Base-by-base conservation (phyloP, 2,113 vertebrate genomes). In the Dissostichus mawsoni region DNA sequence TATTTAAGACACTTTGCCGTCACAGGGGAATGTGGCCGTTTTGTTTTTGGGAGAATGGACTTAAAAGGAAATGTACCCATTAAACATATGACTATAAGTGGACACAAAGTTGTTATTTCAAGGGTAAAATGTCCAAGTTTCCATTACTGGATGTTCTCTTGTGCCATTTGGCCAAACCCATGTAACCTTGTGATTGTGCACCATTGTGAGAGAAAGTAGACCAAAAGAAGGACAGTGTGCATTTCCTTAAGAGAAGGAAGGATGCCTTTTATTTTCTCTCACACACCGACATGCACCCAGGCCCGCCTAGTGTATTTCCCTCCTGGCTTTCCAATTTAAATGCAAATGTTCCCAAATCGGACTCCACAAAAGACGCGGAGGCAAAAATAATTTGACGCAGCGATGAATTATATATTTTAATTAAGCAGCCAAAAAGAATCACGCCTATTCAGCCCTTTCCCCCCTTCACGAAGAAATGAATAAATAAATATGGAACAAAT, bases 361-460 rank as follows among this genome's bases (percentile, higher is more conserved):
- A 92, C 90, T 89, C 77, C 79, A 87, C 83, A 88, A 91, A 41
- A 89, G 83, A 90, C 63, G 85, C 82, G 85, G 84, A 87, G 81
- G 90, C 85, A 92, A 89, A 41, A 94, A 93, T 92, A 85, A 93
- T 92, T 92, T 89, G 72, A 85, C 76, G 78, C 82, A 23, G 75
- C 71, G 68, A 94, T 94, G 92, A 94, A 95, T 95, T 94, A 94
- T 94, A 95, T 94, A 95, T 94, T 95, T 94, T 94, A 95, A 95
- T 95, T 94, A 94, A 93, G 86, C 86, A 72, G 73, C 61, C 69
- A 69, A 87, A 75, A 78, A 76, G 86, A 93, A 93, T 91, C 69
- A 80, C 59, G 87, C 90, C 89, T 83, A 83, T 93, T 93, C 90
- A 92, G 91, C 89, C 79, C 57, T 87, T 90, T 84, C 74, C 78